These are phyloP conservation scores for Lindbergichthys nudifrons DNA, from an alignment of 2,797 vertebrate genomes.

Conservation along the genomic window DNA sequence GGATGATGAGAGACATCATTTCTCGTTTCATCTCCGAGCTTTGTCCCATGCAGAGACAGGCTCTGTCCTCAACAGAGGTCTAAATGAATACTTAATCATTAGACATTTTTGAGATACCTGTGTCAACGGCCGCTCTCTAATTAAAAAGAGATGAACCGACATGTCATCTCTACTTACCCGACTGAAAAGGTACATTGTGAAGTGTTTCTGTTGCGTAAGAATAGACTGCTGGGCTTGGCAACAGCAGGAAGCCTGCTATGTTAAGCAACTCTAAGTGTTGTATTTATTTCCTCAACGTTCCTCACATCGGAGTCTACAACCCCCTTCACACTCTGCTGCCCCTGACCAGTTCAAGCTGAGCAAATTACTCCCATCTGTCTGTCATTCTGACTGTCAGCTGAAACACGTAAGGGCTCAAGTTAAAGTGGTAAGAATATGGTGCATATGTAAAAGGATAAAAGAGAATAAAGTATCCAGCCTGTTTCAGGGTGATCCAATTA, in stretches of 20 bases:
- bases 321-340: slow-evolving; percentile 44
- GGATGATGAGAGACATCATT: slow-evolving; percentile 57
- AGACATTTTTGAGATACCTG: slow-evolving; percentile 62
- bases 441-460: background rate
- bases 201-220: slow-evolving; percentile 26
- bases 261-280: slow-evolving; percentile 22
- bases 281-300: slow-evolving; percentile 20
- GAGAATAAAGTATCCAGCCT: background rate
- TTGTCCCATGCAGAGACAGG: slow-evolving; percentile 30
- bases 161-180: slow-evolving; percentile 29
- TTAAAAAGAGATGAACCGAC: slow-evolving; percentile 62
- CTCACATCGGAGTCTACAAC: slow-evolving; percentile 14
- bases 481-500: background rate
- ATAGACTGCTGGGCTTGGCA: background rate
- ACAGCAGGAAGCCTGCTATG: slow-evolving; percentile 8
- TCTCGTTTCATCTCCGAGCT: slow-evolving; percentile 46
- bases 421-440: background rate
- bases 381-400: slow-evolving; percentile 31
- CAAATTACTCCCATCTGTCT: slow-evolving; percentile 24
- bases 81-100: slow-evolving; percentile 64
- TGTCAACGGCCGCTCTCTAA: slow-evolving; percentile 45
- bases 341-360: slow-evolving; percentile 19
- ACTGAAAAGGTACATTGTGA: slow-evolving; percentile 25
- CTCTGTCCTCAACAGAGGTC: slow-evolving; percentile 39
- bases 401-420: slow-evolving; percentile 9